Evolutionary conservation across 2,888 invertebrate genomes (phyloP), one percentile per base, ranked within the genome.

Genomic region (Andrena marginata): DNA sequence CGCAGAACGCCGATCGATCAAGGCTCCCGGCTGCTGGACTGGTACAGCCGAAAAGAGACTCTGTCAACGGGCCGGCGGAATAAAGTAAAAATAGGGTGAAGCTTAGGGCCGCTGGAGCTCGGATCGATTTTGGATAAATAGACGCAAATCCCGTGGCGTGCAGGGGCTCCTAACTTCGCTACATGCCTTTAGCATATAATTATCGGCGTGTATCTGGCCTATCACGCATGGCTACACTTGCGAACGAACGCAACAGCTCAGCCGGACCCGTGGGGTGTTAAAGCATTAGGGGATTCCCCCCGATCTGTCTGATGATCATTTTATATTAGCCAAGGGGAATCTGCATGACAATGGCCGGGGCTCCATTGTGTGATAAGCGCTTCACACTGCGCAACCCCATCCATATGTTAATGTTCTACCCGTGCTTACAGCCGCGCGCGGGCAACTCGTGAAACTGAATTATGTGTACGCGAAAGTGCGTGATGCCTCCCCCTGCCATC

Each of bases 361-460:
- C 86, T 80, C 91, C 87, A 91, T 91, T 91, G 91, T 91, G 90
- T 89, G 91, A 91, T 91, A 91, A 91, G 90, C 90, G 90, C 91
- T 91, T 91, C 90, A 87, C 90, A 88, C 89, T 75, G 87, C 78
- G 88, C 86, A 87, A 85, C 88, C 88, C 88, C 86, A 88, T 89
- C 88, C 89, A 87, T 89, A 89, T 89, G 89, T 89, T 89, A 89
- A 89, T 89, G 86, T 89, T 88, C 89, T 84, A 76, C 76, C 42
- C 80, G 79, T 81, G 78, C 80, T 72, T 64, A 79, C 79, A 33
- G n/a, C 49, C 49, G 56, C 59, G 68, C 70, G 51, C 80, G 86
- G 79, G 80, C 85, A 88, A 86, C 88, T 88, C 87, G 87, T 79
- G 84, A 83, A 88, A 88, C 87, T 87, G 88, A 88, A 88, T 88